Evolutionary conservation across 2,888 invertebrate genomes (phyloP).

Genomic region (Lordiphosa andalusiaca): DNA sequence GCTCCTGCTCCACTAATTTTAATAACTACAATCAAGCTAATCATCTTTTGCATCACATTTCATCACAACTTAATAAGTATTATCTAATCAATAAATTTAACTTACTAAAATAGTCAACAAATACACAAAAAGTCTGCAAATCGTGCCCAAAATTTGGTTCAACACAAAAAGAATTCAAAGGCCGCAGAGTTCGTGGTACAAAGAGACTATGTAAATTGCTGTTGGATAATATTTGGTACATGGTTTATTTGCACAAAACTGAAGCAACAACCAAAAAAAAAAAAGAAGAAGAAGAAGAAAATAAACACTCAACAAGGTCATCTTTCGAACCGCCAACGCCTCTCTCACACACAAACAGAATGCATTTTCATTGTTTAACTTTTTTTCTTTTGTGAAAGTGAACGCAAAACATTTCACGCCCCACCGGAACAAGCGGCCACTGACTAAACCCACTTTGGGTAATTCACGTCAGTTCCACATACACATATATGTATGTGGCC

Average conservation of each 20-base stretch:
- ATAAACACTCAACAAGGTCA: constrained; percentile 53
- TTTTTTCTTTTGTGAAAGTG: constrained; percentile 56
- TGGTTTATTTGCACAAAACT: constrained; percentile 25
- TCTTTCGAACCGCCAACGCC: constrained; percentile 3
- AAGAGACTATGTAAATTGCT: no score
- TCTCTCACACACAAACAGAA: constrained; percentile 36
- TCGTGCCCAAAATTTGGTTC: no score
- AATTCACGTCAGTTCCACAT: neutral
- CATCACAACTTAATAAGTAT: no score
- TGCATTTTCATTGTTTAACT: constrained; percentile 64
- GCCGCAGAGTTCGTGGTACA: no score
- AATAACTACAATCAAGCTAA: no score
- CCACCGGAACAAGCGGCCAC: constrained; percentile 48
- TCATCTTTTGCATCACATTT: no score
- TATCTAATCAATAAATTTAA: no score
- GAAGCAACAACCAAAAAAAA: constrained; percentile 10
- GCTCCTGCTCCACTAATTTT: no score
- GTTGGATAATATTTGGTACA: neutral
- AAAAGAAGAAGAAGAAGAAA: no score
- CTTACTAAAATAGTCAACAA: no score
- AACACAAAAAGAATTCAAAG: no score
- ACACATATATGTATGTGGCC: constrained; percentile 37
- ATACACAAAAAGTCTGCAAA: no score
- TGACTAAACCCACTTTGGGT: constrained; percentile 6
- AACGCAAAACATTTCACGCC: constrained; percentile 48